These are phyloP conservation scores for Menidia menidia DNA, from an alignment of 2,797 vertebrate genomes.

Conservation along the genomic window DNA sequence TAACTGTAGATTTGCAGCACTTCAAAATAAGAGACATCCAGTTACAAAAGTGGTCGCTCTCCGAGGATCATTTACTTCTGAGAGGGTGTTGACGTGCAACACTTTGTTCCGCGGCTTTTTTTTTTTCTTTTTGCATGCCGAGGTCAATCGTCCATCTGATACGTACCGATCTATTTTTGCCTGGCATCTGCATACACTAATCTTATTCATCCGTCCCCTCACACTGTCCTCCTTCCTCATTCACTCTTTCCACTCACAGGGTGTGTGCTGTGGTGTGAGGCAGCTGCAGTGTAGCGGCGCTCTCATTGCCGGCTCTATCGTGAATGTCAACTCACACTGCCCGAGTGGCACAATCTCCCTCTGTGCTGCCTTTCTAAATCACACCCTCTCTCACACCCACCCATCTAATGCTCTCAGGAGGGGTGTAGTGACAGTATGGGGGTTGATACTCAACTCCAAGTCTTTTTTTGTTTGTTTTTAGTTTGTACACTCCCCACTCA, in stretches of 20 bases:
- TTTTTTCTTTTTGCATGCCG: constrained; percentile 21
- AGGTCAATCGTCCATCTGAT: constrained; percentile 34
- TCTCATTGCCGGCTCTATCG: constrained; percentile 66
- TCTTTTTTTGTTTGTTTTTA: neutral
- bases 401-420: constrained; percentile 44
- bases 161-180: constrained; percentile 47
- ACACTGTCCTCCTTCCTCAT: constrained; percentile 59
- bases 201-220: constrained; percentile 57
- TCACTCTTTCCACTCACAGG: constrained; percentile 59
- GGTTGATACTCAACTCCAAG: constrained; percentile 21
- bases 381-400: constrained; percentile 63
- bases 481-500: constrained; percentile 3
- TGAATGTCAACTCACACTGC: constrained; percentile 80
- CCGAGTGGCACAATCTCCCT: constrained; percentile 75
- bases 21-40: constrained; percentile 39
- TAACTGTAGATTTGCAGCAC: constrained; percentile 47
- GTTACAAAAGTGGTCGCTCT: constrained; percentile 34
- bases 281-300: constrained; percentile 75
- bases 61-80: constrained; percentile 37
- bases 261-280: constrained; percentile 61
- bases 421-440: constrained; percentile 35
- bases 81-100: constrained; percentile 28
- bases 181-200: constrained; percentile 47
- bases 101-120: constrained; percentile 27
- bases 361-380: constrained; percentile 80